phyloP scores from a whole-genome alignment of 2,888 invertebrate genomes.

The Cataglyphis rosenhaueri region DNA sequence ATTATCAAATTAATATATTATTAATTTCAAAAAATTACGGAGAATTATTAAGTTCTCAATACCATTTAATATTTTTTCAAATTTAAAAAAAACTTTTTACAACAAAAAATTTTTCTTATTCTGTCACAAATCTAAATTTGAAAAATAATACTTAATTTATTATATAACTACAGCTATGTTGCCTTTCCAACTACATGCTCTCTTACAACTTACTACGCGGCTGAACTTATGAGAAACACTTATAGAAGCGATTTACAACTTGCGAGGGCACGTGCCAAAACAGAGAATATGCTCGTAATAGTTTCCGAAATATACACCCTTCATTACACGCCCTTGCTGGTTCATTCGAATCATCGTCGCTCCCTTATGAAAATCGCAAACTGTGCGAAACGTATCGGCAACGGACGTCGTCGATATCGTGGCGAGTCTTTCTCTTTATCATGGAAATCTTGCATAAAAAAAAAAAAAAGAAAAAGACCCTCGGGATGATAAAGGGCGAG shows the following conservation, averaged over 20 bases:
- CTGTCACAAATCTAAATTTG: neutral
- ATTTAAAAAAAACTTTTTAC: neutral
- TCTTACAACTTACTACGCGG: neutral
- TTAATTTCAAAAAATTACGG: neutral
- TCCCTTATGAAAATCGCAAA: constrained; percentile 22
- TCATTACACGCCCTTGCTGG: constrained; percentile 65
- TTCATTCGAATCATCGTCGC: constrained; percentile 24
- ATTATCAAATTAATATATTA: neutral
- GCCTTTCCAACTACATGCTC: neutral
- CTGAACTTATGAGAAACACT: constrained; percentile 8
- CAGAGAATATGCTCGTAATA: constrained; percentile 79
- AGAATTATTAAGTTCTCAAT: neutral
- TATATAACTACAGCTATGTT: neutral
- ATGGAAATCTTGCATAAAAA: constrained; percentile 43
- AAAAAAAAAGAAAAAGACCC: constrained; percentile 14
- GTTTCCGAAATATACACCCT: constrained; percentile 76
- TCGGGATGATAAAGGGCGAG: constrained; percentile 9
- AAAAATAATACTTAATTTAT: neutral
- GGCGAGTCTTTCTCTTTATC: constrained; percentile 39
- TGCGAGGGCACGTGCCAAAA: constrained; percentile 81
- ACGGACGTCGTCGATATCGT: constrained; percentile 32
- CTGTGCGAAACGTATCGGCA: constrained; percentile 34
- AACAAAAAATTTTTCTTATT: neutral
- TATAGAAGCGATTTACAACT: constrained; percentile 74
- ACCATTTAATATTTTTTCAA: neutral